phyloP scores from a whole-genome alignment of 2,797 vertebrate genomes.

The Alca torda region DNA sequence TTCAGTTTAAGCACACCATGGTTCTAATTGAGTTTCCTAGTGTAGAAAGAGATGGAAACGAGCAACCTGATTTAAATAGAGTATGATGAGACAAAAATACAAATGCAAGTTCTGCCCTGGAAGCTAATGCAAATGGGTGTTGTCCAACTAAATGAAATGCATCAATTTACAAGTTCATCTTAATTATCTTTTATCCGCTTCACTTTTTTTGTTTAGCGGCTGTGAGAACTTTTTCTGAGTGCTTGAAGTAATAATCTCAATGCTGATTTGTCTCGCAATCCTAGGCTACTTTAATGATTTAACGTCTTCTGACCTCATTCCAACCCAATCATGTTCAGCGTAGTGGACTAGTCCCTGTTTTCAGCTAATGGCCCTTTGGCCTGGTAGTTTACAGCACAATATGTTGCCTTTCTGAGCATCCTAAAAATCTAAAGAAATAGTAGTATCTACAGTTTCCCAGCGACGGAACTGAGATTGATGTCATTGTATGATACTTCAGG shows the following conservation, averaged over 20 bases:
- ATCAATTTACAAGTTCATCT: constrained; percentile 31
- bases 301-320: background rate
- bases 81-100: background rate
- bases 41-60: constrained; percentile 25
- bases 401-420: background rate
- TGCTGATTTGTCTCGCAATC: background rate
- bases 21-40: constrained; percentile 23
- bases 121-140: constrained; percentile 26
- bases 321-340: background rate
- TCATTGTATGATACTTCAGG: background rate
- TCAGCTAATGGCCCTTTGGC: background rate
- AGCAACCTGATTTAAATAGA: background rate
- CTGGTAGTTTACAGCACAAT: background rate
- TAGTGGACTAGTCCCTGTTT: background rate
- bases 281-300: background rate
- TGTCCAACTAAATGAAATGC: constrained; percentile 42
- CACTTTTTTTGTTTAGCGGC: background rate
- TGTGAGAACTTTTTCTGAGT: constrained; percentile 45
- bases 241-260: background rate
- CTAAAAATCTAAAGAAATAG: background rate
- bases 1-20: background rate
- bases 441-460: background rate
- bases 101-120: constrained; percentile 5
- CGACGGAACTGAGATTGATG: background rate
- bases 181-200: constrained; percentile 54